phyloP scores from a whole-genome alignment of 2,113 vertebrate genomes.

The Neotoma lepida region DNA sequence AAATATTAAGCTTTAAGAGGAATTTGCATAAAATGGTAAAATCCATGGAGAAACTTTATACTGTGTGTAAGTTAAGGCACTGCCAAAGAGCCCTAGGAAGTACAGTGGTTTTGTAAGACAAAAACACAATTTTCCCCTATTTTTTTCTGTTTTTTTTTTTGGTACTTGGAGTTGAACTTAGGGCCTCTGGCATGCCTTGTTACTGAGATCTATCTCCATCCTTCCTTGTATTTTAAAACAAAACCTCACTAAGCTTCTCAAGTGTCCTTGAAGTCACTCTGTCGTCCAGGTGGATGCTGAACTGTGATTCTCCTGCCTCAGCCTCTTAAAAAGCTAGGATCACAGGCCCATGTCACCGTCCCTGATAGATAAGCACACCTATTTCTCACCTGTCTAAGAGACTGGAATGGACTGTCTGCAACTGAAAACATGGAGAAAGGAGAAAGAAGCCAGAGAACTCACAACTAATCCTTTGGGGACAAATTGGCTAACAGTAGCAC shows the following conservation, averaged over 20 bases:
- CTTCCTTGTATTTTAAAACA: background rate
- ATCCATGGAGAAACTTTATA: background rate
- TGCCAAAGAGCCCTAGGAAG: background rate
- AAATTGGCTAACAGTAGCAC: background rate
- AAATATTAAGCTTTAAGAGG: background rate
- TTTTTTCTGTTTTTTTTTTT: background rate
- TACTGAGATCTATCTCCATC: background rate
- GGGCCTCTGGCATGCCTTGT: too few species aligned
- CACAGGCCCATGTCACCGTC: background rate
- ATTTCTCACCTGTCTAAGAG: background rate
- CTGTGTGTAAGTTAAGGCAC: background rate
- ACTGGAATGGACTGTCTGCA: background rate
- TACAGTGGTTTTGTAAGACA: background rate
- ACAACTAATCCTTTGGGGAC: background rate
- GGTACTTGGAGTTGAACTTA: background rate
- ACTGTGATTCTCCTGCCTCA: background rate
- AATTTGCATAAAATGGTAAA: background rate
- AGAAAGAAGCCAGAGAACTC: background rate
- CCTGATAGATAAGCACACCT: too few species aligned
- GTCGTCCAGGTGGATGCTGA: background rate
- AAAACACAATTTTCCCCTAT: background rate
- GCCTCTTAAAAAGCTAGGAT: background rate
- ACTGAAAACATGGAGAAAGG: background rate
- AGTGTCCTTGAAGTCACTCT: background rate
- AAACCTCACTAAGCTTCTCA: background rate